Evolutionary conservation across 2,113 vertebrate genomes (phyloP).

Genomic region (Prinia subflava): DNA sequence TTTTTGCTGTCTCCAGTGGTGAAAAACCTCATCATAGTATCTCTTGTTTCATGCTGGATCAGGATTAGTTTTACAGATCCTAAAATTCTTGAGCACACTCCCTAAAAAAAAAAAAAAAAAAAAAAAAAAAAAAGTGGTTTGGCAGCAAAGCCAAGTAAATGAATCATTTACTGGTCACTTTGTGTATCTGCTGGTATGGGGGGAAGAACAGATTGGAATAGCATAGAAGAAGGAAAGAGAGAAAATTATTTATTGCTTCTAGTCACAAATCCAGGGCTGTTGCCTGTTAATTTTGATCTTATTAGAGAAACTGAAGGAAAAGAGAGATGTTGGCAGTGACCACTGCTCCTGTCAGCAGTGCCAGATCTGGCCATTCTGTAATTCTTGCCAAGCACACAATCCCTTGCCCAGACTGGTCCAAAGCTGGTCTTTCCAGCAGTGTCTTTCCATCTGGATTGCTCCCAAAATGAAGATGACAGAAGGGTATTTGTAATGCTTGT

Average conservation of each 20-base stretch:
- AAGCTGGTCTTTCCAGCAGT: slow-evolving; percentile 11
- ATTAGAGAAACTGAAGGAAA: neutral
- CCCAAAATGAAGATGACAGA: slow-evolving; percentile 40
- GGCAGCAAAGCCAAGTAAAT: neutral
- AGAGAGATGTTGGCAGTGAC: neutral
- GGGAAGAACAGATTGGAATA: neutral
- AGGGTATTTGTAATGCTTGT: slow-evolving; percentile 31
- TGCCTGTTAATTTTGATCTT: neutral
- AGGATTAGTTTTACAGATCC: neutral
- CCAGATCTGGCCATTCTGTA: neutral
- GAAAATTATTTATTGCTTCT: neutral
- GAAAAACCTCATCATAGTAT: neutral
- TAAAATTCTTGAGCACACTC: neutral
- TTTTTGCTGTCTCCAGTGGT: neutral
- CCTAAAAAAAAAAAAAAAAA: neutral
- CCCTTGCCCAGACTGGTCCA: neutral
- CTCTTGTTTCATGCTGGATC: neutral
- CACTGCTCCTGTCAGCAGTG: neutral
- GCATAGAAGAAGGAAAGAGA: neutral
- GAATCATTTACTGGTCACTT: neutral
- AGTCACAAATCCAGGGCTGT: neutral
- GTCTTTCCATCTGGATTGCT: slow-evolving; percentile 27
- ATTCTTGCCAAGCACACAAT: slow-evolving; percentile 23
- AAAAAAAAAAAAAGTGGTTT: too few species aligned
- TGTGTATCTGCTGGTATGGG: neutral